A percentile compares a stretch with the other conserved stretches of the same genome.
Conservation (phyloP, 2,113 vertebrate genomes). For the Xenopus borealis region DNA sequence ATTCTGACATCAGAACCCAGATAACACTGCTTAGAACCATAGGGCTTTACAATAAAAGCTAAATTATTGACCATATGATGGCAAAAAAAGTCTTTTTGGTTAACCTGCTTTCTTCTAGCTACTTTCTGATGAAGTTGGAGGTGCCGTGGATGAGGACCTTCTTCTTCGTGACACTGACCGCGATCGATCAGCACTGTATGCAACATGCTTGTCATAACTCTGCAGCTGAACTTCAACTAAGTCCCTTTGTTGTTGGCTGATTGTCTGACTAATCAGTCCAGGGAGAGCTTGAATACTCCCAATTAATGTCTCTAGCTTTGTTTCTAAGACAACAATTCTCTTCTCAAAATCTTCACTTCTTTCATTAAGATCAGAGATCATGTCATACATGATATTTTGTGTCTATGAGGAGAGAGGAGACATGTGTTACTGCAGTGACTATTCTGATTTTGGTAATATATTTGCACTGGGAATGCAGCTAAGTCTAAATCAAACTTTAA, state of each 20-base stretch:
- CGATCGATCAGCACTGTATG: slow-evolving; percentile 82
- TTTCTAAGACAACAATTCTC: slow-evolving; percentile 91
- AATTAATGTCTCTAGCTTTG: slow-evolving; percentile 92
- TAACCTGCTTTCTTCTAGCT: slow-evolving; percentile 88
- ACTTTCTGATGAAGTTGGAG: slow-evolving; percentile 98
- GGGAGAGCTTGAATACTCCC: slow-evolving; percentile 93
- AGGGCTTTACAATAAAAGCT: slow-evolving; percentile 99
- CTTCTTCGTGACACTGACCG: slow-evolving; percentile 86
- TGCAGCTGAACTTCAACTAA: slow-evolving; percentile 92
- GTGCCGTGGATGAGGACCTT: slow-evolving; percentile 91
- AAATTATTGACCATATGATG: slow-evolving; percentile 99
- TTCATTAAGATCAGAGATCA: slow-evolving; percentile 97
- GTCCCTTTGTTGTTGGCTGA: slow-evolving; percentile 92
- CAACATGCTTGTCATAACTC: slow-evolving; percentile 79
- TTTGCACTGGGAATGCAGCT: background rate
- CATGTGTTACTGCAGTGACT: background rate
- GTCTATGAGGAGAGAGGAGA: slow-evolving; percentile 72
- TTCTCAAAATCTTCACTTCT: slow-evolving; percentile 98
- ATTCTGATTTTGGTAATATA: slow-evolving; percentile 1
- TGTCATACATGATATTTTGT: slow-evolving; percentile 98
- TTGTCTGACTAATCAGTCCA: slow-evolving; percentile 91
- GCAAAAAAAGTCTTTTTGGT: slow-evolving; percentile 86
- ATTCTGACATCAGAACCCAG: slow-evolving; percentile 97
- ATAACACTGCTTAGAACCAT: slow-evolving; percentile 96
- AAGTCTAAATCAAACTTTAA: no score